These are phyloP conservation scores for Euwallacea fornicatus DNA, from an alignment of 1,140 invertebrate species.

Conservation along the genomic window DNA sequence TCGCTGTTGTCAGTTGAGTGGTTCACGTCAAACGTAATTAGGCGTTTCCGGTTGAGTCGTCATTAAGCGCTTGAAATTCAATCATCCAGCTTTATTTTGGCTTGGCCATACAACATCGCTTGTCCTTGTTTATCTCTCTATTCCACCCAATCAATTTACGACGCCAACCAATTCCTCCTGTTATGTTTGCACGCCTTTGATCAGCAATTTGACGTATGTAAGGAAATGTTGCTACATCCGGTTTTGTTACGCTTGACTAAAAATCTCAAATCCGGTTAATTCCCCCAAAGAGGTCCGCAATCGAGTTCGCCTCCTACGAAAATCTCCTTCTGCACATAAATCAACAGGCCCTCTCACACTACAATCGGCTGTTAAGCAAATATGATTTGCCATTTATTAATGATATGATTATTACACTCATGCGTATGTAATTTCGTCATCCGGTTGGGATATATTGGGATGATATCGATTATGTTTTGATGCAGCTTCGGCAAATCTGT, in stretches of 20 bases:
- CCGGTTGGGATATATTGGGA: slow-evolving; percentile 9
- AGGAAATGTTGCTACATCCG: slow-evolving; percentile 3
- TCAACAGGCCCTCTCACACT: too few relatives aligned
- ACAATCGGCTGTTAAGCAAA: not conserved
- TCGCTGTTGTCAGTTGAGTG: slow-evolving; percentile 46
- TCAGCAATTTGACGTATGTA: slow-evolving; percentile 6
- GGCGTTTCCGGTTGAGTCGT: slow-evolving; percentile 47
- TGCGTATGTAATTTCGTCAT: slow-evolving; percentile 12
- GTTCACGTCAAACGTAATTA: slow-evolving; percentile 50
- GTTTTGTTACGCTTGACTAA: slow-evolving; percentile 17
- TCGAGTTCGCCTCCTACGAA: too few relatives aligned
- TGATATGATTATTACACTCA: slow-evolving; percentile 10
- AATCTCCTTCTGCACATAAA: too few relatives aligned
- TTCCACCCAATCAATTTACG: slow-evolving; percentile 19
- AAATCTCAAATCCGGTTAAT: slow-evolving; percentile 6
- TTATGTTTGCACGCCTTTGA: slow-evolving; percentile 20
- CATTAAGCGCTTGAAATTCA: slow-evolving; percentile 51
- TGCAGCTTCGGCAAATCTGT: slow-evolving; percentile 10
- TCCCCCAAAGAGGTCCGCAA: not conserved
- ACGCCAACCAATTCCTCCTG: slow-evolving; percentile 15
- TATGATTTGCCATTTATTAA: not conserved
- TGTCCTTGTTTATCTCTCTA: slow-evolving; percentile 22
- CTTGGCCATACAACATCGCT: slow-evolving; percentile 44
- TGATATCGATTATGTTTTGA: slow-evolving; percentile 18
- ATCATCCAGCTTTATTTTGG: slow-evolving; percentile 45